Percentiles rank a stretch among this genome's conserved stretches.
phyloP scores from a whole-genome alignment of 2,888 invertebrate species.

The Chironomus riparius region DNA sequence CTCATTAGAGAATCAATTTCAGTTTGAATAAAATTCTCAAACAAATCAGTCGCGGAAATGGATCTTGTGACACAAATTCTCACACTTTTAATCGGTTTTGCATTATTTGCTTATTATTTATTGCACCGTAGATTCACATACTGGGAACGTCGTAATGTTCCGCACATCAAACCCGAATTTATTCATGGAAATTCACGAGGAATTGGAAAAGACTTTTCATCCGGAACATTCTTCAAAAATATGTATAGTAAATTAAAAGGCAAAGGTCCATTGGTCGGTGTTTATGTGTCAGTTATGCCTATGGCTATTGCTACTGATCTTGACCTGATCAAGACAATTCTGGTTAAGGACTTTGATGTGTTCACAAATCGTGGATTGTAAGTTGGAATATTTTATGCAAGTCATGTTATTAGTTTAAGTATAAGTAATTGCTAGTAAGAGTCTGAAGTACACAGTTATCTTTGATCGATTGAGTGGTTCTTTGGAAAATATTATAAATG shows the following conservation, averaged over 20 bases:
- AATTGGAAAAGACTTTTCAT: neutral
- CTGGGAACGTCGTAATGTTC: conserved; percentile 28
- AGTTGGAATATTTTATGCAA: neutral
- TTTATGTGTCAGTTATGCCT: conserved; percentile 29
- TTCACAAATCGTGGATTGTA: neutral
- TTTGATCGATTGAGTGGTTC: too few species aligned
- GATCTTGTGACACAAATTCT: too few species aligned
- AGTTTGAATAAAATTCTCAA: too few species aligned
- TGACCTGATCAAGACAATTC: conserved; percentile 29
- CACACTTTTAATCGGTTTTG: too few species aligned
- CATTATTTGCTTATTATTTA: too few species aligned
- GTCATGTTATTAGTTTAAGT: neutral
- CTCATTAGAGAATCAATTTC: too few species aligned
- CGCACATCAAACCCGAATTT: conserved; percentile 28
- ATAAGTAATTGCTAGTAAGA: too few species aligned
- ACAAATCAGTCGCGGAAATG: too few species aligned
- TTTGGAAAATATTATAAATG: too few species aligned
- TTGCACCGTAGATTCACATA: neutral
- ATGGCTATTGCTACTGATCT: conserved; percentile 27
- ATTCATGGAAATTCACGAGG: conserved; percentile 29
- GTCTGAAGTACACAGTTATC: too few species aligned
- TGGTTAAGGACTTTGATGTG: conserved; percentile 28
- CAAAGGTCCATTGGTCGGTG: conserved; percentile 27
- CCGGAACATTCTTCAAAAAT: neutral
- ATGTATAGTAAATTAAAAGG: conserved; percentile 29